Evolutionary conservation across 2,888 invertebrate genomes (phyloP), one percentile per base, ranked within the genome.

Genomic region (Mythimna ferrago): DNA sequence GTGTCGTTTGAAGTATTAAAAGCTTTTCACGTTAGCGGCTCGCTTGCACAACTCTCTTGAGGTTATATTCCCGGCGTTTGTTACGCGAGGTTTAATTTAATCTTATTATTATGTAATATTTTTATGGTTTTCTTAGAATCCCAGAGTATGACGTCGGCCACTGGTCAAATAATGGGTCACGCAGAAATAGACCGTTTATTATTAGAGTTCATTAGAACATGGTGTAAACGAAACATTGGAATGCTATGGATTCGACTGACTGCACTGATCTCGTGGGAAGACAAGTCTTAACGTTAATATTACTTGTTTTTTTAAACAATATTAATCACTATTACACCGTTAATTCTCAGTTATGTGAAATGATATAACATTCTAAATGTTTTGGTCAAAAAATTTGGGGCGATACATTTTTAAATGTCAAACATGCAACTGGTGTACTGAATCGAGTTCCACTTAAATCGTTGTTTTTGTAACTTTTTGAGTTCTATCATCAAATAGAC

Each of bases 91-190:
- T 88, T 89, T 88, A 87, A 87, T 87, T 87, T 86, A 76, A 88
- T 89, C 84, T 88, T 86, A 88, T 90, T 86, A 89, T 94, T 93
- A 92, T 92, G 94, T 90, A 94, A 94, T 90, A 88, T 90, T 91
- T 91, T 93, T 92, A 92, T 92, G 89, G 86, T 91, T 93, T 93
- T 92, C 89, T 90, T 88, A 86, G 89, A 91, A 93, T 91, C 87
- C 89, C 88, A 87, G 87, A 82, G 86, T 89, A 88, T 90, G 89
- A 90, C 89, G 87, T 85, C 85, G 85, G 86, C 86, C 88, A 87
- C 85, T 91, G 91, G 91, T 91, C 88, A 90, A 86, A 93, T 92
- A 94, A 93, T 94, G 89, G 94, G 94, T 94, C 94, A 93, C 81
- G 81, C 91, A 89, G 90, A 94, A 94, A 94, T 94, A 94, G 93